Evolutionary conservation across 2,888 invertebrate species (phyloP), one percentile per base, ranked within the genome.

Genomic region (Calameuta pallipes): DNA sequence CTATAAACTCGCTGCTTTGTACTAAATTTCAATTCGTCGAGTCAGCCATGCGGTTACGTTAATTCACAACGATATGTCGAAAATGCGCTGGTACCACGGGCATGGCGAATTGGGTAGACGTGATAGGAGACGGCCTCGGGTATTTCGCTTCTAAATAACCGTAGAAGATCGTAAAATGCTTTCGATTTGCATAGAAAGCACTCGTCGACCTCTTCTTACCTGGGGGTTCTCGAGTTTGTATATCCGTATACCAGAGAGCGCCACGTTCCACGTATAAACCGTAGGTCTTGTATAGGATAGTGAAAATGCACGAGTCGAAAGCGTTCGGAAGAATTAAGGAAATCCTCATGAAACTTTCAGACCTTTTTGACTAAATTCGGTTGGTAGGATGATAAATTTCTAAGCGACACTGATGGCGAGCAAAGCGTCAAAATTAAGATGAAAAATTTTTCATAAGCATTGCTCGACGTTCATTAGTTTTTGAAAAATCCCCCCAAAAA

Each of bases 101-200:
- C 56, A 56, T 9, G 56, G 56, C 56, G 56, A 56, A 56, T 56
- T 56, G 56, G 56, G 56, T 56, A 23, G 56, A 56, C 56, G 56
- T 0, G 56, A 23, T 23, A 56, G 69, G 23, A 75, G 78, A 77
- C 80, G 80, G 83, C 82, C 80, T 79, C 78, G 82, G 81, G 78
- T 84, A 86, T 85, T 87, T 80, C 80, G 83, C 84, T 83, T 84
- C 83, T 83, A 84, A 87, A 87, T 85, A 87, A 85, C 83, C 84
- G 82, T 83, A 80, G 84, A 84, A 82, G 82, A 86, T 85, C 83
- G 84, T 84, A 83, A 84, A 85, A 85, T 86, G 84, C 85, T 84
- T 83, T 82, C 83, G 81, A 87, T 86, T 87, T 87, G 84, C 87
- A 87, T 87, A 86, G 82, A 85, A 87, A 87, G 86, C 83, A 85